Percentiles rank a stretch among this genome's conserved stretches.
These are phyloP conservation scores for Hemistola chrysoprasaria DNA, from an alignment of 2,888 invertebrate genomes.

Conservation along the genomic window DNA sequence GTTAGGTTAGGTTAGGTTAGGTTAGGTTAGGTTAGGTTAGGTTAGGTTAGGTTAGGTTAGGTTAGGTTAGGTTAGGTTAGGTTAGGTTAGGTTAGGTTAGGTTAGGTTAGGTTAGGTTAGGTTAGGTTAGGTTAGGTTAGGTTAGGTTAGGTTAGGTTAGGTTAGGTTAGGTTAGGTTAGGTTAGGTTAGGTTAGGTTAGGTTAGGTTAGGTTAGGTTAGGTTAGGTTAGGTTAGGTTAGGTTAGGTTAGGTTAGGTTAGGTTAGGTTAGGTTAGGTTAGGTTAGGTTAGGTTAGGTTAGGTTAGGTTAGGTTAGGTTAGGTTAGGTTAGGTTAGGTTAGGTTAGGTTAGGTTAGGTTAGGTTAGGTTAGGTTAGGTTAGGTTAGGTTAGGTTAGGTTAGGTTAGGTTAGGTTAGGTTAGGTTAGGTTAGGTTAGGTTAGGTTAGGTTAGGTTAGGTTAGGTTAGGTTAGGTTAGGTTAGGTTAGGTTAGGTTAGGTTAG, in stretches of 20 bases:
- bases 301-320: constrained; percentile 26
- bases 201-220: constrained; percentile 12
- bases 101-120: constrained; percentile 11
- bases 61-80: constrained; percentile 21
- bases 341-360: constrained; percentile 25
- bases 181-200: constrained; percentile 11
- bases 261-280: constrained; percentile 17
- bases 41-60: constrained; percentile 19
- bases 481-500: constrained; percentile 21
- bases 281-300: constrained; percentile 27
- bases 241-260: constrained; percentile 19
- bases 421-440: constrained; percentile 21
- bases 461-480: constrained; percentile 18
- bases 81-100: constrained; percentile 16
- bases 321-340: constrained; percentile 24
- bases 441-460: constrained; percentile 22
- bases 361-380: constrained; percentile 24
- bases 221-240: constrained; percentile 17
- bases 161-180: constrained; percentile 14
- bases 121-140: constrained; percentile 14
- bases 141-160: constrained; percentile 15
- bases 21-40: constrained; percentile 20
- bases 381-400: constrained; percentile 26
- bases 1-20: constrained; percentile 21
- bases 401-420: constrained; percentile 24